A percentile compares a stretch with the other conserved stretches of the same genome.
phyloP scores from a whole-genome alignment of 2,888 invertebrate species.

The Zelleria hepariella region DNA sequence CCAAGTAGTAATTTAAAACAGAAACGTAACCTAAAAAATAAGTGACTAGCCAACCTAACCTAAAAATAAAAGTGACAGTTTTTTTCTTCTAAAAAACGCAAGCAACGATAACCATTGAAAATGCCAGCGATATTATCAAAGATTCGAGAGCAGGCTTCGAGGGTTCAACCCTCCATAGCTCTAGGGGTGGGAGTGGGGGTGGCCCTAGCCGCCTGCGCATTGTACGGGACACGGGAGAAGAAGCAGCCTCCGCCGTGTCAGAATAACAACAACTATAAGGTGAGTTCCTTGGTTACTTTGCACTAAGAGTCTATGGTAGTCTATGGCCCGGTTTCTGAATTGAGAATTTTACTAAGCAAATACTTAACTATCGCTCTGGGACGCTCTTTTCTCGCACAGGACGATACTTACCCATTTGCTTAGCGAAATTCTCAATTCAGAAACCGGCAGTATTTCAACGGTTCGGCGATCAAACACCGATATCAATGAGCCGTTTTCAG shows the following conservation, averaged over 20 bases:
- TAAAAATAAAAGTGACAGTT: not conserved
- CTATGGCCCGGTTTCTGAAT: no score
- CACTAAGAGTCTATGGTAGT: no score
- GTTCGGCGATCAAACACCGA: no score
- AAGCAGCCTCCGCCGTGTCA: conserved; percentile 45
- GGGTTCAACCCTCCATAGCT: conserved; percentile 54
- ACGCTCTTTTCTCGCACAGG: no score
- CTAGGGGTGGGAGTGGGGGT: conserved; percentile 59
- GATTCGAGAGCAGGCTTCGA: conserved; percentile 55
- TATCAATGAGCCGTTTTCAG: no score
- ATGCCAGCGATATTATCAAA: conserved; percentile 67
- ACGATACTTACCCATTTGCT: no score
- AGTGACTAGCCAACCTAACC: not conserved
- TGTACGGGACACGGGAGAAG: conserved; percentile 54
- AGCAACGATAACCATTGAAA: conserved; percentile 18
- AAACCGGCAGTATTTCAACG: no score
- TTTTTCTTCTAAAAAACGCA: no score
- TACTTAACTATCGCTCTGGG: no score
- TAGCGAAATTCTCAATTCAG: no score
- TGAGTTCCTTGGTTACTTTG: conserved; percentile 20
- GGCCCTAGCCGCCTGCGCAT: conserved; percentile 56
- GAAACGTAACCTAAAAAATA: not conserved
- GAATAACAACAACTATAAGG: conserved; percentile 64
- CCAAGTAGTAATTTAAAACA: not conserved
- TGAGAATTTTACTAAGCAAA: no score